A percentile compares a stretch with the other conserved stretches of the same genome.
phyloP scores from a whole-genome alignment of 1,140 invertebrate species.

The Andricus grossulariae region DNA sequence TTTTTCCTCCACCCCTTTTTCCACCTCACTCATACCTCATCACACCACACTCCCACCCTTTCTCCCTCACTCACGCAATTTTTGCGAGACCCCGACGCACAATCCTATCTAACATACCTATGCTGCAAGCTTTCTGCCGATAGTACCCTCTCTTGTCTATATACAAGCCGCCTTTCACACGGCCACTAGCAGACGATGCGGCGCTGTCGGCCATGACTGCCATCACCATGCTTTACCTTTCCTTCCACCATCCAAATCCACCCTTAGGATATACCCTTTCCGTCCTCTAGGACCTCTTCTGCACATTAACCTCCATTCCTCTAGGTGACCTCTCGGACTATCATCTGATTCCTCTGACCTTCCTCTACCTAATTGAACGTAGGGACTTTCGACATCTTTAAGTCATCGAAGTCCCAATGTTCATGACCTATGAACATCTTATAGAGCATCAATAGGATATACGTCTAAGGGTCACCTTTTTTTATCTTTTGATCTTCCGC shows the following conservation, averaged over 20 bases:
- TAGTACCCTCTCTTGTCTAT: neutral
- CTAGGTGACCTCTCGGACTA: neutral
- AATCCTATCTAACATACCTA: neutral
- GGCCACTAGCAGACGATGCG: constrained; percentile 53
- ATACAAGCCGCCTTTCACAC: neutral
- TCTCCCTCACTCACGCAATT: neutral
- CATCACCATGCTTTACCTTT: constrained; percentile 31
- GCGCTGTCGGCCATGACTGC: constrained; percentile 56
- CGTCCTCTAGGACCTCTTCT: neutral
- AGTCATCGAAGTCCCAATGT: constrained; percentile 32
- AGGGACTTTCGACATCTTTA: constrained; percentile 32
- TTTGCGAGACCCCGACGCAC: neutral
- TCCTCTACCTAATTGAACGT: neutral
- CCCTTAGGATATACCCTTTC: constrained; percentile 13
- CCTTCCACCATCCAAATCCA: neutral
- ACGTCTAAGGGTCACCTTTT: neutral
- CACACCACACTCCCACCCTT: neutral
- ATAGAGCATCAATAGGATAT: constrained; percentile 11
- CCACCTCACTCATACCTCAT: neutral
- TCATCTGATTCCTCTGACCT: neutral
- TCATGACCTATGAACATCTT: neutral
- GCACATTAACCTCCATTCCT: neutral
- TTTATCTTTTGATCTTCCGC: no score
- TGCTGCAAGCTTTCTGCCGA: neutral
- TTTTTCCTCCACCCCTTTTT: neutral